These are phyloP conservation scores for Agonum fuliginosum DNA, from an alignment of 2,888 invertebrate species.

Conservation along the genomic window DNA sequence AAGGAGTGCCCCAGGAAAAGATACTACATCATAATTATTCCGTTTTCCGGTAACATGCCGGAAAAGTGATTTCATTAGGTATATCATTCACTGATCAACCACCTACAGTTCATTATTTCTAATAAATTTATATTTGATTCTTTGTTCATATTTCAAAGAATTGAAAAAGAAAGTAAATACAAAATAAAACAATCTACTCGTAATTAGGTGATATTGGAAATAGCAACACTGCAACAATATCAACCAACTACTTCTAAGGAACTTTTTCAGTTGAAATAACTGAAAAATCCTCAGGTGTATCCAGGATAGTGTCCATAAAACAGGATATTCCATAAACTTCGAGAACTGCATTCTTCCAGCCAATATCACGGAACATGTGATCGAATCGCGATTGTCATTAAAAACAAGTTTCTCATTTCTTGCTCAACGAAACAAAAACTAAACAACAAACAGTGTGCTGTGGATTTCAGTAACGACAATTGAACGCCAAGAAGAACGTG, in stretches of 20 bases:
- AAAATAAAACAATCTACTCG: not conserved
- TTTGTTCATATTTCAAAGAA: not conserved
- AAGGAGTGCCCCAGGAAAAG: constrained; percentile 1
- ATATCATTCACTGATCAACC: not conserved
- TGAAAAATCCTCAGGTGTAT: constrained; percentile 45
- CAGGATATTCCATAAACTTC: constrained; percentile 45
- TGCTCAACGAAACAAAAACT: constrained; percentile 26
- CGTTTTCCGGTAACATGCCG: not conserved
- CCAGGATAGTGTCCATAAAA: constrained; percentile 10
- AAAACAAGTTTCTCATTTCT: constrained; percentile 58
- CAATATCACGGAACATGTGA: constrained; percentile 48
- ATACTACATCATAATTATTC: constrained; percentile 15
- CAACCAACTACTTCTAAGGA: constrained; percentile 4
- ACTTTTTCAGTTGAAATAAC: not conserved
- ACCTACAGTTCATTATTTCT: not conserved
- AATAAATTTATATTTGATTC: not conserved
- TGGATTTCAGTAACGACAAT: constrained; percentile 47
- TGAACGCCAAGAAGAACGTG: constrained; percentile 17
- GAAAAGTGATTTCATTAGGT: not conserved
- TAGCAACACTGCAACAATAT: not conserved
- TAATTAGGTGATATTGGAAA: not conserved
- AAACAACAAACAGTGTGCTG: constrained; percentile 23
- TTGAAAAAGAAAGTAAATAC: not conserved
- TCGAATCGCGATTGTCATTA: constrained; percentile 57
- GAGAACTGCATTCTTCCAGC: constrained; percentile 43